Evolutionary conservation across 2,797 vertebrate genomes (phyloP).

Genomic region (Bryconaethiops microstoma): DNA sequence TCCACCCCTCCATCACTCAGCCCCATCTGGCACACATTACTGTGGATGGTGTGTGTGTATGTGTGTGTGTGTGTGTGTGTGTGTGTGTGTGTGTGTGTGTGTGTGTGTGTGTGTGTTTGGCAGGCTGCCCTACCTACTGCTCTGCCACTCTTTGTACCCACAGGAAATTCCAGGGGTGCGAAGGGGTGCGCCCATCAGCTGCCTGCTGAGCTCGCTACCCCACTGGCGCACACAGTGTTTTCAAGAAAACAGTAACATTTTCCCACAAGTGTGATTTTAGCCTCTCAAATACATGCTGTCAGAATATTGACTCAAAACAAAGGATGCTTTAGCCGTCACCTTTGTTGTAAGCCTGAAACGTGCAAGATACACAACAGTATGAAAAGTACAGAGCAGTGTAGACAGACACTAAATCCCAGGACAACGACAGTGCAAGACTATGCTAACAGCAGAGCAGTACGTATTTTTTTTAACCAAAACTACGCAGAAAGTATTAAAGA

Average conservation of each 20-base stretch:
- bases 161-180: conserved; percentile 79
- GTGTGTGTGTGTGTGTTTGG: conserved; percentile 34
- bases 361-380: background rate
- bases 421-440: background rate
- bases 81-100: conserved; percentile 43
- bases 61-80: conserved; percentile 40
- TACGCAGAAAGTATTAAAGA: background rate
- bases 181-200: conserved; percentile 47
- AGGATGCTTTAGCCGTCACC: background rate
- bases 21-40: conserved; percentile 58
- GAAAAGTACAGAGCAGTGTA: background rate
- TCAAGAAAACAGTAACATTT: conserved; percentile 17
- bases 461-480: background rate
- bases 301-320: background rate
- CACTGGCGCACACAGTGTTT: conserved; percentile 1
- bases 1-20: conserved; percentile 39
- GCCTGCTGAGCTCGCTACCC: conserved; percentile 24
- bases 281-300: background rate
- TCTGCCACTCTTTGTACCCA: conserved; percentile 56
- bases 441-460: background rate
- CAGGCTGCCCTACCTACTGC: conserved; percentile 69
- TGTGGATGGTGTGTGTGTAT: conserved; percentile 41
- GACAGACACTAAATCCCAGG: background rate
- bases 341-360: background rate
- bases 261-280: background rate